phyloP scores from a whole-genome alignment of 2,797 vertebrate species.

The Simalia tracyae region DNA sequence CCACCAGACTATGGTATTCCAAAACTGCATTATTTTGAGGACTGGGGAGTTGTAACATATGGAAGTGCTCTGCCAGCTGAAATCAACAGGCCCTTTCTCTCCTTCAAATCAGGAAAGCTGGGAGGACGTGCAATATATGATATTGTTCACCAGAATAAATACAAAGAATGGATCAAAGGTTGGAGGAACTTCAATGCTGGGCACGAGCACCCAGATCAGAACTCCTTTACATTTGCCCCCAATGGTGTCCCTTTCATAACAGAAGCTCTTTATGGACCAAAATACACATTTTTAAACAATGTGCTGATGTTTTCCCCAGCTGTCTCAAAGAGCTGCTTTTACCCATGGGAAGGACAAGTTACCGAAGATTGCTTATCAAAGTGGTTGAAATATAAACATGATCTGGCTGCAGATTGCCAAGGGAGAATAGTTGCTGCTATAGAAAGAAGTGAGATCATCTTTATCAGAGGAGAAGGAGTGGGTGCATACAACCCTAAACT shows the following conservation, averaged over 20 bases:
- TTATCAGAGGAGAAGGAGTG: conserved; percentile 89
- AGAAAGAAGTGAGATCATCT: conserved; percentile 86
- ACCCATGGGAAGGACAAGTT: conserved; percentile 93
- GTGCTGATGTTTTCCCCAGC: conserved; percentile 88
- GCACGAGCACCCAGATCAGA: conserved; percentile 97
- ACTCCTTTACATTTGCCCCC: conserved; percentile 94
- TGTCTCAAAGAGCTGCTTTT: conserved; percentile 85
- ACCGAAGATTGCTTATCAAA: conserved; percentile 96
- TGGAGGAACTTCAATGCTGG: conserved; percentile 98
- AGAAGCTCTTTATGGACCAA: conserved; percentile 95
- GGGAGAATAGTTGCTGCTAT: conserved; percentile 84
- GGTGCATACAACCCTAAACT: conserved; percentile 87
- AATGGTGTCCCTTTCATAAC: conserved; percentile 94
- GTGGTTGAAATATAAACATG: conserved; percentile 94
- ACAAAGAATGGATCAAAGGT: conserved; percentile 94
- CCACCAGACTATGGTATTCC: conserved; percentile 88
- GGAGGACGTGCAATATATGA: conserved; percentile 96
- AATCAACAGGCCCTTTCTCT: conserved; percentile 89
- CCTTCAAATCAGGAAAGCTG: conserved; percentile 97
- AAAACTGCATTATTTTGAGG: conserved; percentile 90
- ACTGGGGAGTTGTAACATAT: conserved; percentile 98
- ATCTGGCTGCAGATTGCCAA: conserved; percentile 85
- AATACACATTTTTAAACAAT: conserved; percentile 94
- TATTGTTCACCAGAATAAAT: conserved; percentile 92
- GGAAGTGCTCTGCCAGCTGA: conserved; percentile 86